Percentiles rank a stretch among this genome's conserved stretches.
Conservation (phyloP, 2,797 vertebrate species). For the Sylvilagus floridanus region DNA sequence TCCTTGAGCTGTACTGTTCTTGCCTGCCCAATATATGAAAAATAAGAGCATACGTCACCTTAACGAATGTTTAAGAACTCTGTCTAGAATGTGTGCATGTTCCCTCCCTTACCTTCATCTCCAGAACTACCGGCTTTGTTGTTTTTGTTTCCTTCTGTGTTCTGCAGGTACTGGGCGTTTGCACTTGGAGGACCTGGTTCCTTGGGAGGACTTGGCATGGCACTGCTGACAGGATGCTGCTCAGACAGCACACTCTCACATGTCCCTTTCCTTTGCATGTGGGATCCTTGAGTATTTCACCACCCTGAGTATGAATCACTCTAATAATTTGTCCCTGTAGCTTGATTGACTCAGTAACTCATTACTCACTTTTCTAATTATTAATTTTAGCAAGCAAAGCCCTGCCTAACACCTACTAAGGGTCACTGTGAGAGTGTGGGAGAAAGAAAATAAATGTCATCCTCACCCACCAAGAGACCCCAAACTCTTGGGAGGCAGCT, state of each 20-base stretch:
- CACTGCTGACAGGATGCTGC: neutral
- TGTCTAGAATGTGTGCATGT: neutral
- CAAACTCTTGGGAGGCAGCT: too few species aligned
- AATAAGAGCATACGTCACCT: neutral
- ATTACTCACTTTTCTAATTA: neutral
- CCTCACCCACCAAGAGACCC: neutral
- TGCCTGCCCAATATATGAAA: neutral
- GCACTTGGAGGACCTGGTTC: accelerated
- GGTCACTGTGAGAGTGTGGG: neutral
- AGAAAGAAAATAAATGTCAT: neutral
- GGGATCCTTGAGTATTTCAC: neutral
- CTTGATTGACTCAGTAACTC: neutral
- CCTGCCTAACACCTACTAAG: neutral
- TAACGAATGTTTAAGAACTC: neutral
- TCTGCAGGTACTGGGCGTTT: neutral
- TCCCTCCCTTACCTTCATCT: neutral
- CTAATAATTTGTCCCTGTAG: neutral
- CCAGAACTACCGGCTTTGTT: neutral
- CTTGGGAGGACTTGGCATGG: neutral
- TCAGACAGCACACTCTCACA: neutral
- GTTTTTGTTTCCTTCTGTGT: neutral
- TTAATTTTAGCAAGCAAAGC: neutral
- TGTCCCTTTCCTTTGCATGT: accelerated
- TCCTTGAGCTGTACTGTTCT: neutral
- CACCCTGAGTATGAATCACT: neutral